Conservation (phyloP, 2,797 vertebrate species). For the Crypturellus tataupa region DNA sequence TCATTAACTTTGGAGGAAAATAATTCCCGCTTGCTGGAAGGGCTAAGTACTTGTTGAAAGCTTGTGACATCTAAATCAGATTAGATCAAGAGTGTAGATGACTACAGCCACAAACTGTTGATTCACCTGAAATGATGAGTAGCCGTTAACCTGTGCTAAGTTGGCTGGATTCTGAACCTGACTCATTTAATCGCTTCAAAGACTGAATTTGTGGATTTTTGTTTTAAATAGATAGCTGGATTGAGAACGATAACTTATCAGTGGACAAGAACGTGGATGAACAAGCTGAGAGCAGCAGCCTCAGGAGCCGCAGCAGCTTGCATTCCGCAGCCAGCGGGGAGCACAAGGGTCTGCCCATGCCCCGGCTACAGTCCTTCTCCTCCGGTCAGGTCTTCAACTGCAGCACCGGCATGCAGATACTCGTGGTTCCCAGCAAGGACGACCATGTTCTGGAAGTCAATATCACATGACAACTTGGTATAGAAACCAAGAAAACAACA, state of each 20-base stretch:
- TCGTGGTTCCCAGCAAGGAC: constrained; percentile 93
- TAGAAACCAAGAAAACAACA: neutral
- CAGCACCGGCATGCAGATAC: constrained; percentile 88
- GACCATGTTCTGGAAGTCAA: constrained; percentile 97
- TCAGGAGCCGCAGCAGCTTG: constrained; percentile 88
- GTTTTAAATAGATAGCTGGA: constrained; percentile 89
- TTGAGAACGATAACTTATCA: constrained; percentile 94
- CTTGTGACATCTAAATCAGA: neutral
- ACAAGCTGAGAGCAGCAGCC: constrained; percentile 89
- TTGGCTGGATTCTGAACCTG: neutral
- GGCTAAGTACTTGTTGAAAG: neutral
- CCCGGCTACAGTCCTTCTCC: constrained; percentile 91
- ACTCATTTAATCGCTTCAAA: neutral
- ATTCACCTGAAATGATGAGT: neutral
- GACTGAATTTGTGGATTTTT: neutral
- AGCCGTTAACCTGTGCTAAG: neutral
- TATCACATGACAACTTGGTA: constrained; percentile 87
- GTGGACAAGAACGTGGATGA: constrained; percentile 92
- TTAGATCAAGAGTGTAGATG: neutral
- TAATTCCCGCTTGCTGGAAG: neutral
- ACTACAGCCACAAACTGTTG: neutral
- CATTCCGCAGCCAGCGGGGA: constrained; percentile 86
- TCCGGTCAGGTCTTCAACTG: constrained; percentile 93
- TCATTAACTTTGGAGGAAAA: neutral
- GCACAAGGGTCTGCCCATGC: constrained; percentile 90